Conservation (phyloP, 1,140 invertebrate genomes). For the Callitettix versicolor region DNA sequence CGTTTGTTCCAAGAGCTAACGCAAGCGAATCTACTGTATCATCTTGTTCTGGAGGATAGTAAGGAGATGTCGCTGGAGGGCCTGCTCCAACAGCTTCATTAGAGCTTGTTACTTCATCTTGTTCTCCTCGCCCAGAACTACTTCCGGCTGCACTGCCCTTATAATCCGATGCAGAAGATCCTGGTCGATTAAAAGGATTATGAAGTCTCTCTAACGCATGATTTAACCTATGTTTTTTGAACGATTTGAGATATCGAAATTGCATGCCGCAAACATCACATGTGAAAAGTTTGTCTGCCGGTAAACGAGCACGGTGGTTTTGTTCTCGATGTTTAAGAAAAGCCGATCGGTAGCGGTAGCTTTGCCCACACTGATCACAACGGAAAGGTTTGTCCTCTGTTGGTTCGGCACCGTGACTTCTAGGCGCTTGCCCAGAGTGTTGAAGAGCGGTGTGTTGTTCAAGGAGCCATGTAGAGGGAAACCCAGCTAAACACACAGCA, state of each 20-base stretch:
- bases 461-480: constrained; percentile 68
- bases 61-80: constrained; percentile 31
- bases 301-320: constrained; percentile 71
- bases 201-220: constrained; percentile 72
- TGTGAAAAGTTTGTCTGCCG: constrained; percentile 78
- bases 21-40: constrained; percentile 49
- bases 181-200: constrained; percentile 20
- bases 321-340: constrained; percentile 82
- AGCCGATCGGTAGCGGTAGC: constrained; percentile 76
- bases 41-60: constrained; percentile 44
- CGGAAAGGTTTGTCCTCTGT: constrained; percentile 80
- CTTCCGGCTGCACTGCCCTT: constrained; percentile 19
- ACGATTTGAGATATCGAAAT: constrained; percentile 77
- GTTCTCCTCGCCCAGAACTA: constrained; percentile 31
- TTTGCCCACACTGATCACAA: constrained; percentile 81
- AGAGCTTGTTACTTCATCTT: constrained; percentile 60
- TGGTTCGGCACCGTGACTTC: constrained; percentile 26
- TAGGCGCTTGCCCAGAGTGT: constrained; percentile 41
- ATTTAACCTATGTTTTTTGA: constrained; percentile 79
- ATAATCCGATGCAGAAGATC: constrained; percentile 10
- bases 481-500: constrained; percentile 66
- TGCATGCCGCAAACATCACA: constrained; percentile 85
- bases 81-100: constrained; percentile 41
- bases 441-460: constrained; percentile 70
- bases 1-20: constrained; percentile 36